These are phyloP conservation scores for Gymnothorax reevesii DNA, from an alignment of 2,797 vertebrate genomes.

Conservation along the genomic window DNA sequence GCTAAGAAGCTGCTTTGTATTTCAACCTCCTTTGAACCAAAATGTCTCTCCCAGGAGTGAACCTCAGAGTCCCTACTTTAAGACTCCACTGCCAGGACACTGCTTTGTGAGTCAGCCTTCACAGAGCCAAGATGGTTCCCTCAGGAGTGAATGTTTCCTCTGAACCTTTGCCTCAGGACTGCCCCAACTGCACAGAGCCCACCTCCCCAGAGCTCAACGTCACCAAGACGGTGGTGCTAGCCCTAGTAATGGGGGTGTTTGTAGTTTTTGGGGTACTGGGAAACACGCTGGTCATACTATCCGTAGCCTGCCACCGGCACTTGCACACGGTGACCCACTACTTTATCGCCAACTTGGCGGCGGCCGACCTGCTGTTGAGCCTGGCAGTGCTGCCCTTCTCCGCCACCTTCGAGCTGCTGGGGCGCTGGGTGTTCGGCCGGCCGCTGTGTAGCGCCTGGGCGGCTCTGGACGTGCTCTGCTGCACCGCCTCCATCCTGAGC, in stretches of 20 bases:
- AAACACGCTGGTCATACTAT: conserved; percentile 77
- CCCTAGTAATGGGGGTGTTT: conserved; percentile 67
- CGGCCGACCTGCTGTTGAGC: conserved; percentile 75
- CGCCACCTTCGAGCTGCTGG: conserved; percentile 68
- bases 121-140: conserved; percentile 51
- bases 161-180: conserved; percentile 46
- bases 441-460: conserved; percentile 74
- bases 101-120: not conserved
- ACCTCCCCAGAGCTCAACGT: conserved; percentile 54
- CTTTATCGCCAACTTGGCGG: conserved; percentile 77
- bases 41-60: no score
- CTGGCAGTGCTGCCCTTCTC: conserved; percentile 74
- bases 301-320: conserved; percentile 70
- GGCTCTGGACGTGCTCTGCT: conserved; percentile 76
- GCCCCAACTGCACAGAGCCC: conserved; percentile 66
- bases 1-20: no score
- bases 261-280: conserved; percentile 74
- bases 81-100: conserved; percentile 29
- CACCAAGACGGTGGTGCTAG: conserved; percentile 62
- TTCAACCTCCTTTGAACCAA: no score
- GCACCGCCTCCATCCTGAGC: conserved; percentile 79
- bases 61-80: no score
- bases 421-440: conserved; percentile 74
- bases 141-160: conserved; percentile 56
- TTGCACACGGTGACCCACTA: conserved; percentile 76